phyloP scores from a whole-genome alignment of 1,140 invertebrate genomes.

The Achatina immaculata region DNA sequence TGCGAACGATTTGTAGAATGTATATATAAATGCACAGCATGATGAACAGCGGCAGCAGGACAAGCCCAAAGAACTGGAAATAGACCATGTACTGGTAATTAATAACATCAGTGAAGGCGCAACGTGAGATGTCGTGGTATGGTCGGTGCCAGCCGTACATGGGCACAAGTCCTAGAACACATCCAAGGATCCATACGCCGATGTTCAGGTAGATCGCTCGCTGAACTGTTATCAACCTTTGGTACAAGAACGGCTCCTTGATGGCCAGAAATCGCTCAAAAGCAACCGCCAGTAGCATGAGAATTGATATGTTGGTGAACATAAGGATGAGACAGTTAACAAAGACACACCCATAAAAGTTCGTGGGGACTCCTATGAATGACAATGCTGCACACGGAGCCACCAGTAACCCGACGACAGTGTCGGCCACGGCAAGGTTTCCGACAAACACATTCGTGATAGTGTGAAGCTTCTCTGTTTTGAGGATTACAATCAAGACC shows the following conservation, averaged over 20 bases:
- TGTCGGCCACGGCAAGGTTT: conserved; percentile 71
- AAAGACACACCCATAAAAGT: conserved; percentile 65
- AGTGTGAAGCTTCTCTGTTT: conserved; percentile 67
- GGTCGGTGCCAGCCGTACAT: conserved; percentile 65
- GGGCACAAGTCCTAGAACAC: conserved; percentile 64
- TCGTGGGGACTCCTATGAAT: conserved; percentile 55
- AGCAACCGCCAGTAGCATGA: conserved; percentile 64
- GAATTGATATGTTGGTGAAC: conserved; percentile 68
- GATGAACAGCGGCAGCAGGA: conserved; percentile 63
- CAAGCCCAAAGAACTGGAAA: conserved; percentile 67
- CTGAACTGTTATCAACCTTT: conserved; percentile 51
- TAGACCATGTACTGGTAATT: conserved; percentile 68
- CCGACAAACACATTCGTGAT: conserved; percentile 73
- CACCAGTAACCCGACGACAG: conserved; percentile 68
- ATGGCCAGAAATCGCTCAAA: conserved; percentile 68
- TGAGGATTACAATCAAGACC: conserved; percentile 69
- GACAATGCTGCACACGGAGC: conserved; percentile 59
- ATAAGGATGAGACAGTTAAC: conserved; percentile 65
- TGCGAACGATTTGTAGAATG: conserved; percentile 62
- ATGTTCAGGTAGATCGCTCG: conserved; percentile 52
- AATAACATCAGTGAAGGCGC: conserved; percentile 64
- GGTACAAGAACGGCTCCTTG: conserved; percentile 63
- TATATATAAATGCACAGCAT: conserved; percentile 66
- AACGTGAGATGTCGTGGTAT: conserved; percentile 40
- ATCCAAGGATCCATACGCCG: conserved; percentile 56